Conservation (phyloP, 2,888 invertebrate genomes). For the Molanna angustata region DNA sequence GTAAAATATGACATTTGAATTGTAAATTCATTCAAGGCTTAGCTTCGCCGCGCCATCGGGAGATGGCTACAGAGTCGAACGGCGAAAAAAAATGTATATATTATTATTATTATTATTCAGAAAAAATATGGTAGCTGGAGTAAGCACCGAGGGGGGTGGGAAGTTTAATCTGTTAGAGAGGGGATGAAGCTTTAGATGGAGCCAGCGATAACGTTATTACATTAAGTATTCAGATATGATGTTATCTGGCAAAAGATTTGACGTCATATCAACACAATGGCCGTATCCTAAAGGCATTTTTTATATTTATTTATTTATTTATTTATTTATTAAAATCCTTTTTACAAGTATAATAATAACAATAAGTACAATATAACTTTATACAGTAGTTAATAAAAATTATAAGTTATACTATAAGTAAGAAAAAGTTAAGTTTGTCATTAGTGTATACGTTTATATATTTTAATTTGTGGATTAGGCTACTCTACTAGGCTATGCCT, state of each 20-base stretch:
- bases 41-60: slow-evolving; percentile 25
- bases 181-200: slow-evolving; percentile 22
- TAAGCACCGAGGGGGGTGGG: slow-evolving; percentile 9
- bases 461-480: too few relatives aligned
- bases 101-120: slow-evolving; percentile 23
- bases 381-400: too few relatives aligned
- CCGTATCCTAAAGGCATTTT: too few relatives aligned
- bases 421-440: too few relatives aligned
- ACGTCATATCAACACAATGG: neutral
- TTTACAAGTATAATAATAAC: too few relatives aligned
- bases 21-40: slow-evolving; percentile 31
- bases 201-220: slow-evolving; percentile 30
- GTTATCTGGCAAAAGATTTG: slow-evolving; percentile 19
- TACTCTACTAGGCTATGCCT: too few relatives aligned
- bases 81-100: slow-evolving; percentile 24
- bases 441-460: too few relatives aligned
- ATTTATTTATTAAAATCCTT: too few relatives aligned
- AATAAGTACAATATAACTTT: too few relatives aligned
- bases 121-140: slow-evolving; percentile 26
- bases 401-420: too few relatives aligned
- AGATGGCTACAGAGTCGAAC: slow-evolving; percentile 17
- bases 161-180: slow-evolving; percentile 22
- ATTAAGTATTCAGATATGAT: slow-evolving; percentile 31
- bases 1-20: slow-evolving; percentile 32
- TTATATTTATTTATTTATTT: too few relatives aligned